Percentiles rank a stretch among this genome's conserved stretches.
Conservation (phyloP, 2,113 vertebrate species). For the Sebastes fasciatus region DNA sequence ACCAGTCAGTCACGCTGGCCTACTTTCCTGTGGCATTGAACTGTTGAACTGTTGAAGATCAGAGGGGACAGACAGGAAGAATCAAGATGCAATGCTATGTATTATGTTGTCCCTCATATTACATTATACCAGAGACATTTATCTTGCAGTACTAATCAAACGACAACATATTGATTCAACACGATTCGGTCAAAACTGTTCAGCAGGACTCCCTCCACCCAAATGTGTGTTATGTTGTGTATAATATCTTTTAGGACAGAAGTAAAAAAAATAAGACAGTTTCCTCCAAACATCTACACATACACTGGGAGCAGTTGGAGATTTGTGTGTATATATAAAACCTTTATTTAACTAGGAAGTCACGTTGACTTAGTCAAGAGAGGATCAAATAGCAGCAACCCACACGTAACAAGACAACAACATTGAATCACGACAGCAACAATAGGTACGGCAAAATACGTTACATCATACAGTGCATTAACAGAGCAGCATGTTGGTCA, state of each 20-base stretch:
- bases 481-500: too few relatives aligned
- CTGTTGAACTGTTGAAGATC: constrained; percentile 32
- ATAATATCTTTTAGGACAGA: background rate
- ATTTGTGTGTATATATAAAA: background rate
- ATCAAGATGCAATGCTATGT: background rate
- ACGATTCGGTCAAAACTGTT: background rate
- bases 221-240: background rate
- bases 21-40: constrained; percentile 40
- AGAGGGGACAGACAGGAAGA: background rate
- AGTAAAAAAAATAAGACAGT: background rate
- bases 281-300: background rate
- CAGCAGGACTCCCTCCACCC: background rate
- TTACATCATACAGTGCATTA: too few relatives aligned
- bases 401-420: too few relatives aligned
- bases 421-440: too few relatives aligned
- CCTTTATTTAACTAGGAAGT: too few relatives aligned
- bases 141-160: background rate
- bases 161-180: background rate
- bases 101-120: background rate
- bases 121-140: background rate
- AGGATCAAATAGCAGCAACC: too few relatives aligned
- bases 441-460: too few relatives aligned
- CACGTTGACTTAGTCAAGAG: too few relatives aligned
- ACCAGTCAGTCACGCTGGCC: constrained; percentile 45
- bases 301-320: background rate